Evolutionary conservation across 2,797 vertebrate species (phyloP), one percentile per base, ranked within the genome.

Genomic region (Neopelma chrysocephalum): DNA sequence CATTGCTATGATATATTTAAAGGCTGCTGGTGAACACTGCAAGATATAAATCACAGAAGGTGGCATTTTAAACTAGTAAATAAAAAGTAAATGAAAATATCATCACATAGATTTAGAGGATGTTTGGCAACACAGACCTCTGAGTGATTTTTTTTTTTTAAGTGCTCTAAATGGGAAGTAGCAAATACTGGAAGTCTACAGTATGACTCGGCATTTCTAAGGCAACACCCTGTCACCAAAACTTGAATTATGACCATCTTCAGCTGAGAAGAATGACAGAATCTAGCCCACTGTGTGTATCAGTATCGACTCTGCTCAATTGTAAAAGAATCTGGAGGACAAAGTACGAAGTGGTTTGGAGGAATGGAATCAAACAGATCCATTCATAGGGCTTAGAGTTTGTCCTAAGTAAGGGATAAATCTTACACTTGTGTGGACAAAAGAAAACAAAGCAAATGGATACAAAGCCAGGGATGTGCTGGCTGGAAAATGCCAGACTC

Each of bases 81-180:
- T 95, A 93, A 90, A 90, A 97, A 95, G 62, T 91, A 95, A 90
- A 94, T 82, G 42, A 96, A 96, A 93, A 93, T 68, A 94, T 50
- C 79, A 91, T 69, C 87, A 75, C 70, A 68, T 43, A 73, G 66
- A 90, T 93, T 94, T 94, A 95, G 78, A 73, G 56, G 48, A 47
- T 80, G 36, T 92, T 89, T 94, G 77, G 89, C 89, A 95, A 82
- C 50, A 87, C 88, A 80, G 66, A 89, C 43, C 58, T 82, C n/a
- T 58, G 58, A 93, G 51, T 51, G 38, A 9, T 36, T 51, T 61
- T 56, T 38, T 51, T 79, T 73, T 58, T 62, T 47, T 51, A 76
- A 66, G 54, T 66, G 22, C n/a, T 91, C 19, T 91, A 87, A 81
- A 69, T n/a, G 36, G 25, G 48, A 61, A 95, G 78, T 26, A 64